Evolutionary conservation across 1,140 invertebrate species (phyloP).

Genomic region (Scylla paramamosain): DNA sequence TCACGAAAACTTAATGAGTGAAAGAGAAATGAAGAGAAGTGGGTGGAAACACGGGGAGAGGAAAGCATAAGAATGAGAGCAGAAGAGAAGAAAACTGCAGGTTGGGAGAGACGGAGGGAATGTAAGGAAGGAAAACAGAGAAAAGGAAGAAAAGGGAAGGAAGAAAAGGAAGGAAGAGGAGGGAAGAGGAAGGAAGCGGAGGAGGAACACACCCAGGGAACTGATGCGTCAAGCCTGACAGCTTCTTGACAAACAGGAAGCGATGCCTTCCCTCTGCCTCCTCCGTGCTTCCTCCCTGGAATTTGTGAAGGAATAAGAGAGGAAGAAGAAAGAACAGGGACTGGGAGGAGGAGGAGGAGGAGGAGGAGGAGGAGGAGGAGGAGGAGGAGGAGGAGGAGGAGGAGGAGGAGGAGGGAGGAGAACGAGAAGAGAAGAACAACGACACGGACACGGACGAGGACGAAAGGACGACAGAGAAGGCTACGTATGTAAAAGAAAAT

Average conservation of each 20-base stretch:
- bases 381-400: too few relatives aligned
- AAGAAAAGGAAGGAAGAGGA: background rate
- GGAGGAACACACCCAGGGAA: background rate
- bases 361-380: background rate
- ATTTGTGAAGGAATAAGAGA: background rate
- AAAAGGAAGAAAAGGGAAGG: background rate
- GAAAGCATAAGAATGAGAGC: background rate
- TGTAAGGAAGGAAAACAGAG: background rate
- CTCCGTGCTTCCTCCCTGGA: background rate
- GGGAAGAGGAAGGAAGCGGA: background rate
- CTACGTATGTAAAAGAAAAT: background rate
- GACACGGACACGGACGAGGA: background rate
- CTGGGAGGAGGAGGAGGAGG: background rate
- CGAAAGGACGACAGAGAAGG: background rate
- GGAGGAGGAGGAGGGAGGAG: too few relatives aligned
- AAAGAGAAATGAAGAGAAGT: background rate
- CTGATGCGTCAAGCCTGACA: background rate
- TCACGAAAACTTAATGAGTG: background rate
- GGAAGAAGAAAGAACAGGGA: background rate
- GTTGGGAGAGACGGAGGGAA: background rate
- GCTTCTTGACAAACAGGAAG: conserved; percentile 21
- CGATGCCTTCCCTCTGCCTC: background rate
- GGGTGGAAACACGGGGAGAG: background rate
- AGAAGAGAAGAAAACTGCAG: background rate
- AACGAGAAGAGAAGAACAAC: too few relatives aligned